Base-by-base conservation (phyloP, 1,140 invertebrate genomes). In the Portunus trituberculatus region DNA sequence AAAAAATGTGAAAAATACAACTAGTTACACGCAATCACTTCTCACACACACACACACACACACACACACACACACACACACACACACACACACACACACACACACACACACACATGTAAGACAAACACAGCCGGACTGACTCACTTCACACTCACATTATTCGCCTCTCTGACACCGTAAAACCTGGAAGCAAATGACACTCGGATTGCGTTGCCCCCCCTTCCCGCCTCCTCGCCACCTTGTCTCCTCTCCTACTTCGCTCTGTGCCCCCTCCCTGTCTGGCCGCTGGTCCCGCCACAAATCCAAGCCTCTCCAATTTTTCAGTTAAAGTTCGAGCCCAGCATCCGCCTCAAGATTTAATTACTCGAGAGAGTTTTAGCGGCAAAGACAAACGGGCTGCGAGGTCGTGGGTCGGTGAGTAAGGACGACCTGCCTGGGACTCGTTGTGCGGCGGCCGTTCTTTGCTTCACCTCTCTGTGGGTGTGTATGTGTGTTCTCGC, bases 151-250 rank as follows among this genome's bases (percentile, higher is more conserved):
- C 46, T 59, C 89, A 52, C 20, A 46, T 59, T 29, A 28, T 29
- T 91, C 89, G 25, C 46, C n/a, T 91, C 67, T 76, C 67, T 76
- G 67, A 76, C 67, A 76, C 67, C n/a, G 46, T 91, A 59, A 52
- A 91, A 59, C 89, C 89, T 52, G 48, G n/a, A 91, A 31, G 46
- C 89, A 91, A 91, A 91, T 91, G 89, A 91, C 59, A 91, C 59
- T 91, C 29, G 46, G 25, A 91, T 59, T 48, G 59, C 67, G 67
- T 76, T 25, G 20, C 67, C 67, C 67, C 67, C 20, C 59, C 20
- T 20, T 2, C 10, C 67, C 67, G 4, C 67, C 67, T n/a, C 67
- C 39, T 39, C 39, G 39, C 39, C 39, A 6, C 6, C 39, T 1
- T 25, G 67, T 25, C 67, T n/a, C 67, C 67, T n/a, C 67, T 76